Conservation (phyloP, 2,113 vertebrate species). For the Callochromis pleurospilus region DNA sequence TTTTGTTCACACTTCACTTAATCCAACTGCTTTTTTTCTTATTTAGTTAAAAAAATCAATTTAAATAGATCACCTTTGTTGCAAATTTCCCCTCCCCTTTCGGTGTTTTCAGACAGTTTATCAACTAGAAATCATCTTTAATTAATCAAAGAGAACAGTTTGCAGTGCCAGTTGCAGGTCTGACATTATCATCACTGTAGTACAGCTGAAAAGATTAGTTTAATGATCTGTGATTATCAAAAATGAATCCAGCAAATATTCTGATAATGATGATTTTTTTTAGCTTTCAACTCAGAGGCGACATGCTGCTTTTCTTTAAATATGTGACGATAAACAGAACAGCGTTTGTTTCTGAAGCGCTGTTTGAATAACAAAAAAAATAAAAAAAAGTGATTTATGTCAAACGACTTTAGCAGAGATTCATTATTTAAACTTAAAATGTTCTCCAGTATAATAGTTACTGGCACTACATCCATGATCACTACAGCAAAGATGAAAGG, state of each 20-base stretch:
- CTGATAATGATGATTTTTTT: background rate
- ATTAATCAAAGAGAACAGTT: background rate
- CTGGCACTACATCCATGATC: background rate
- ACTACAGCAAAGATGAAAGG: background rate
- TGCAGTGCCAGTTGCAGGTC: background rate
- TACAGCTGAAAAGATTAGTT: background rate
- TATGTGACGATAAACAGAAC: background rate
- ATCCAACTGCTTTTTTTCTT: background rate
- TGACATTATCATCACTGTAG: background rate
- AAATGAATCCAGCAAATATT: background rate
- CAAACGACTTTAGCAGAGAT: rapidly evolving
- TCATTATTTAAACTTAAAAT: background rate
- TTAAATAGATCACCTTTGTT: background rate
- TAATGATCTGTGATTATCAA: background rate
- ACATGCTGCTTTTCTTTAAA: background rate
- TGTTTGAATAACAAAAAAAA: background rate
- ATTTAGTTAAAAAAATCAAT: background rate
- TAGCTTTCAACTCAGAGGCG: background rate
- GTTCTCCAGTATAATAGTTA: background rate
- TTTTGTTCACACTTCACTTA: background rate
- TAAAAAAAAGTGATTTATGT: background rate
- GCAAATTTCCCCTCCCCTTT: background rate
- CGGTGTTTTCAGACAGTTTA: background rate
- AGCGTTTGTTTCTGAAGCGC: background rate
- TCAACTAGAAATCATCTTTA: background rate